These are phyloP conservation scores for Parus major DNA, from an alignment of 2,113 vertebrate genomes.

Conservation along the genomic window DNA sequence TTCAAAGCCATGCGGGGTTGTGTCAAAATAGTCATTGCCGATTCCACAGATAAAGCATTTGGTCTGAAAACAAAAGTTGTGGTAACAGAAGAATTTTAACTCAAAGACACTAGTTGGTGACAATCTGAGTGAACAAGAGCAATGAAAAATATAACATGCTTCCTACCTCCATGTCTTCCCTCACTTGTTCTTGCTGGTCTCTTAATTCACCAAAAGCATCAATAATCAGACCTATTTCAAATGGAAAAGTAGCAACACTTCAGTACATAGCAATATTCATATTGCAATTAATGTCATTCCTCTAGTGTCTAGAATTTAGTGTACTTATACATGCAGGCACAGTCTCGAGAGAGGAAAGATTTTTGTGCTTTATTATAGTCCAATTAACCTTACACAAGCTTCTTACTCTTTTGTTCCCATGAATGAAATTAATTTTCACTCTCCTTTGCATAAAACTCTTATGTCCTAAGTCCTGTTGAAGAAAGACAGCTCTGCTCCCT, in stretches of 20 bases:
- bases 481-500: not conserved
- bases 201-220: constrained; percentile 97
- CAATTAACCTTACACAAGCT: not conserved
- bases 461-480: not conserved
- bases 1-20: constrained; percentile 96
- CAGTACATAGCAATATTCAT: not conserved
- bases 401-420: not conserved
- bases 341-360: not conserved
- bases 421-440: not conserved
- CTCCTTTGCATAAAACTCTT: not conserved
- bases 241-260: not conserved
- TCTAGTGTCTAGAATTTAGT: not conserved
- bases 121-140: not conserved
- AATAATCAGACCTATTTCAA: constrained; percentile 91
- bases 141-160: not conserved
- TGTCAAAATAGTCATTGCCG: constrained; percentile 98
- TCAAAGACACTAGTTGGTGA: not conserved
- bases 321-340: not conserved
- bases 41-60: constrained; percentile 99
- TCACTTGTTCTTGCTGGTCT: constrained; percentile 98
- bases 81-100: not conserved
- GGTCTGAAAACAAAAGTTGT: constrained; percentile 79
- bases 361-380: not conserved
- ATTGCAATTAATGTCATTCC: not conserved
- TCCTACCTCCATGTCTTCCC: constrained; percentile 97